Base-by-base conservation (phyloP, 2,888 invertebrate genomes). In the Itoplectis maculator region DNA sequence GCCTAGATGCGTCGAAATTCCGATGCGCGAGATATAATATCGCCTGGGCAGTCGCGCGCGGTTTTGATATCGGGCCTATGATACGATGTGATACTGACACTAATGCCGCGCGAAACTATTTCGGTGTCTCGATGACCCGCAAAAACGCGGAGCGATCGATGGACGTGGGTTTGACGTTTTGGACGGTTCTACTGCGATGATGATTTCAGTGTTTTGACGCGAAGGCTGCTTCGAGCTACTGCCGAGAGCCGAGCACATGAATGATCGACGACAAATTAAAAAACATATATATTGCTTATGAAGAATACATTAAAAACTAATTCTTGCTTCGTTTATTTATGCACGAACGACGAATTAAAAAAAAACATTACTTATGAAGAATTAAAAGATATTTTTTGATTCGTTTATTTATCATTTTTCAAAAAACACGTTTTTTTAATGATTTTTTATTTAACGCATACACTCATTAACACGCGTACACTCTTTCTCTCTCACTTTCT, bases 361-460 rank as follows among this genome's bases (percentile, higher is more conserved):
- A 45, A 11, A 23, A 65, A 20, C n/a, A 40, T 47, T 18, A 45
- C 13, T 13, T 45, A 23, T 29, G n/a, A 66, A 66, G 0, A 23
- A 45, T n/a, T 2, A 68, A 18, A 0, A 18, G 2, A 51, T 37
- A 49, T 9, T 9, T 69, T 13, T 68, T 18, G 13, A 42, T 20
- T 65, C 9, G 13, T 76, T 81, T 72, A 81, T 72, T 76, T 35
- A 40, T 59, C 37, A 42, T 29, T 18, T 9, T 37, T 49, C 45
- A 23, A n/a, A 9, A 4, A 49, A 20, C 15, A n/a, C 15, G 45
- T 49, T 65, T 65, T 37, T 49, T 11, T 15, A 5, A 47, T 61
- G 11, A 23, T 65, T 69, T n/a, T 61, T 42, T 13, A 4, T 70
- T n/a, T 20, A 49, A 51, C 18, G 15, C 54, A 18, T 3, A 23